Base-by-base conservation (phyloP, 2,797 vertebrate genomes). In the Knipowitschia caucasica region DNA sequence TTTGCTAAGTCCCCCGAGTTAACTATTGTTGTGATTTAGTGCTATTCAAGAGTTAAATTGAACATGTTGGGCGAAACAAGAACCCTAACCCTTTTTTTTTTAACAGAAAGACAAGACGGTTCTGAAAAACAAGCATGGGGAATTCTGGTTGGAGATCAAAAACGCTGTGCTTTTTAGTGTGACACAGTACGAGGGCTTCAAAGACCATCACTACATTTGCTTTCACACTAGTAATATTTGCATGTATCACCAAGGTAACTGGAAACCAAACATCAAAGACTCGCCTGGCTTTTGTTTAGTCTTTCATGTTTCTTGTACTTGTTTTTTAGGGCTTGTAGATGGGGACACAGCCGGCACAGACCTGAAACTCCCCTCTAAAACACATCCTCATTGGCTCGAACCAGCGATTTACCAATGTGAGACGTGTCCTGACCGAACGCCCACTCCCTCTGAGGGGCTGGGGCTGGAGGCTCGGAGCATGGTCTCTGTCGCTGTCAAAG, bases 201-300 rank as follows among this genome's bases (percentile, higher is more conserved):
- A 95, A 69, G 95, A 98, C 75, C 94, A 95, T 64, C 96, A 98
- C 81, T 98, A 94, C 53, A 73, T 99, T 75, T 99, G 97, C 74
- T 93, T 98, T 42, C 95, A 99, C 68, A 94, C 90, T 12, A 89
- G 87, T 67, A 93, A 85, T 59, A 78, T 97, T 56, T 94, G 92
- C 74, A 91, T 98, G 44, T 94, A 94, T 82, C 96, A 99, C 78
- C 92, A 96, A 92, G 96, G 97, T 99, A 92, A 81, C 31, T 15
- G 12, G 15, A 6, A 18, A 29, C 10, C 12, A 29, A 12, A 2
- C 17, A 15, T 25, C 50, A 6, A 4, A 1, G 3, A 4, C 4
- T 14, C 9, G 11, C 23, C 29, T 49, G 4, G 34, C 1, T 24
- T 27, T 7, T 29, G 5, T 27, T 10, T 3, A 21, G 14, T 35